These are phyloP conservation scores for Terrapene triunguis DNA, from an alignment of 2,113 vertebrate genomes.

Conservation along the genomic window DNA sequence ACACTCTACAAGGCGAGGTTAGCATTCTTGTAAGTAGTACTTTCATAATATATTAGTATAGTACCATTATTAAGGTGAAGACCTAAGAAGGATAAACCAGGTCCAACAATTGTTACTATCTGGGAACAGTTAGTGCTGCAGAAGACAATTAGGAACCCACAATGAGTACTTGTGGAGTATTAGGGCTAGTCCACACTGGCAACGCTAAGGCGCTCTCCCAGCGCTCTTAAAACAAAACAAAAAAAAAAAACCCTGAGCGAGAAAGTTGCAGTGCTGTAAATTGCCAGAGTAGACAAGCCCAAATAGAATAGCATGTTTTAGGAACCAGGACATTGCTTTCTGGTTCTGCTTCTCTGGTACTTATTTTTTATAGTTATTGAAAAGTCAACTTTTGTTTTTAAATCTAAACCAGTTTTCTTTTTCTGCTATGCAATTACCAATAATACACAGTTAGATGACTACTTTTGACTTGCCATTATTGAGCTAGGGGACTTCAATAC, in stretches of 20 bases:
- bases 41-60: not conserved
- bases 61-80: not conserved
- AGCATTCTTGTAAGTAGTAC: not conserved
- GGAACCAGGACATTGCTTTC: not conserved
- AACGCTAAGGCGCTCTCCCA: too few species aligned
- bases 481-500: not conserved
- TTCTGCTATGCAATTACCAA: not conserved
- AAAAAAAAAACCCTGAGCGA: too few species aligned
- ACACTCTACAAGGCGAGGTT: not conserved
- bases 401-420: not conserved
- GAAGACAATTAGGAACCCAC: fast-evolving
- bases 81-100: not conserved
- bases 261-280: too few species aligned
- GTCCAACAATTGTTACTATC: not conserved
- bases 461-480: not conserved
- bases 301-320: not conserved
- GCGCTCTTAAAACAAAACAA: too few species aligned
- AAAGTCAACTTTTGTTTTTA: not conserved
- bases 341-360: not conserved
- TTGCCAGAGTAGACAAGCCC: too few species aligned
- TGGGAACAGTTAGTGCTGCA: not conserved
- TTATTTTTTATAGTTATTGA: not conserved
- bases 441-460: not conserved
- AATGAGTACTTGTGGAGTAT: not conserved
- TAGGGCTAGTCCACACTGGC: not conserved